These are phyloP conservation scores for Platyrinchus mystaceus DNA, from an alignment of 2,797 vertebrate species.

Conservation along the genomic window DNA sequence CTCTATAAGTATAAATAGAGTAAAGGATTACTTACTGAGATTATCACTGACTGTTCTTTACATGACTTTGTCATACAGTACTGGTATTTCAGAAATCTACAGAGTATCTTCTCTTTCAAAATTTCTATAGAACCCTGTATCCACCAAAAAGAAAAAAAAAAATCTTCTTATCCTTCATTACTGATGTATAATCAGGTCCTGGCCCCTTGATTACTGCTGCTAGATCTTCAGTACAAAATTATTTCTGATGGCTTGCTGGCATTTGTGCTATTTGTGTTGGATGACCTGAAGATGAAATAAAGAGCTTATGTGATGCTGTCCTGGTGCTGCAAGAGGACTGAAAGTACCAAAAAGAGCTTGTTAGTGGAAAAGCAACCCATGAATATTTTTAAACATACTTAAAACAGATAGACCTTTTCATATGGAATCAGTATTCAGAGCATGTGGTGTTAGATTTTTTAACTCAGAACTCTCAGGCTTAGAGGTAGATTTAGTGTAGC, in stretches of 20 bases:
- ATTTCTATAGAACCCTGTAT: neutral
- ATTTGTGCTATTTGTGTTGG: neutral
- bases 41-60: neutral
- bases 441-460: neutral
- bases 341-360: neutral
- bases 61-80: neutral
- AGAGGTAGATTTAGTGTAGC: neutral
- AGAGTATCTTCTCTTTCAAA: neutral
- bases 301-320: neutral
- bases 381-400: neutral
- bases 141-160: neutral
- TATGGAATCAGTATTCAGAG: neutral
- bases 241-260: neutral
- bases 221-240: neutral
- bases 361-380: neutral
- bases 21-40: neutral
- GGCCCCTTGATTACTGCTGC: neutral
- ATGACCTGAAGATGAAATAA: neutral
- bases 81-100: neutral
- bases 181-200: neutral
- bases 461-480: neutral
- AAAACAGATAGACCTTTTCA: neutral
- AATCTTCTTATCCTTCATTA: neutral
- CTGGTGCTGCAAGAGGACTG: neutral
- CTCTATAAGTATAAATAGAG: neutral